A percentile compares a stretch with the other conserved stretches of the same genome.
phyloP scores from a whole-genome alignment of 1,140 invertebrate species.

The Anastrepha ludens region DNA sequence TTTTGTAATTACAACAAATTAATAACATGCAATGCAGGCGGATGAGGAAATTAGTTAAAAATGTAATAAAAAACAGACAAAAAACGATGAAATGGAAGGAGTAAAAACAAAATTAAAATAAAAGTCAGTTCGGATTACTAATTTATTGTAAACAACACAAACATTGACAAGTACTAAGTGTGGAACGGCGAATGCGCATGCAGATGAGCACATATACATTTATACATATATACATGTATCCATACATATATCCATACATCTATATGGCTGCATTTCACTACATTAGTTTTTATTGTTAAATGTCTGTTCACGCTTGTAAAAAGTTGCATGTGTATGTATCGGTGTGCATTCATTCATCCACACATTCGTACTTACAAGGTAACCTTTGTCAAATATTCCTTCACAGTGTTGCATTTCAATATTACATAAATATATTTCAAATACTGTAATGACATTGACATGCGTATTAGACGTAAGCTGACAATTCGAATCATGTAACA shows the following conservation, averaged over 20 bases:
- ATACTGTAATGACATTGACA: slow-evolving; percentile 43
- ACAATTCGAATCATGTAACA: slow-evolving; percentile 24
- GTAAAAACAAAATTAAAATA: neutral
- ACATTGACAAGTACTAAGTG: slow-evolving; percentile 33
- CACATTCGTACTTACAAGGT: slow-evolving; percentile 10
- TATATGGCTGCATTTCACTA: no score
- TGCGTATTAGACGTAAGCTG: slow-evolving; percentile 42
- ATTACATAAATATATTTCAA: slow-evolving; percentile 49
- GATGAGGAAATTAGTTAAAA: slow-evolving; percentile 35
- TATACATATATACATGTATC: neutral
- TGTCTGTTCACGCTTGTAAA: neutral
- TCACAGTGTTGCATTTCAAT: slow-evolving; percentile 39
- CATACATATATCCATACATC: neutral
- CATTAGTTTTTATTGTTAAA: neutral
- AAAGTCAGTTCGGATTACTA: slow-evolving; percentile 36
- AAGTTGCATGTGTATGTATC: neutral
- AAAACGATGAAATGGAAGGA: neutral
- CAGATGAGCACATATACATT: neutral
- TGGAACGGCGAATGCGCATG: neutral
- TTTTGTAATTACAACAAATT: slow-evolving; percentile 52
- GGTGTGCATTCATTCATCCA: neutral
- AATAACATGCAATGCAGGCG: slow-evolving; percentile 22
- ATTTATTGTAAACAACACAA: slow-evolving; percentile 26
- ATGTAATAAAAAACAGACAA: neutral
- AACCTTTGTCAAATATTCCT: neutral